These are phyloP conservation scores for Perithous albicinctus DNA, from an alignment of 2,888 invertebrate species.

Conservation along the genomic window DNA sequence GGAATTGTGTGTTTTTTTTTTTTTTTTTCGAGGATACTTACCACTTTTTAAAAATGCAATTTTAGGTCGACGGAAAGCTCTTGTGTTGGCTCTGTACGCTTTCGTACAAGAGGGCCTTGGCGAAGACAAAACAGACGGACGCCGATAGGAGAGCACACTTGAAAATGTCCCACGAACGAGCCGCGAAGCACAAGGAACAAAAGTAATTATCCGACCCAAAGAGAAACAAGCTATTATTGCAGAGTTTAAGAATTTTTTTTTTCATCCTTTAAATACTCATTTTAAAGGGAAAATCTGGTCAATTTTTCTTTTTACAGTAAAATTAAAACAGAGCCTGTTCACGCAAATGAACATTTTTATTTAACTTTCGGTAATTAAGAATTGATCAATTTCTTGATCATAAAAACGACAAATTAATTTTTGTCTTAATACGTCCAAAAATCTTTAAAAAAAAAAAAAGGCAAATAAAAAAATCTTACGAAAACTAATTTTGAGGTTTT, in stretches of 20 bases:
- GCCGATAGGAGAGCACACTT: slow-evolving; percentile 88
- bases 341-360: not conserved
- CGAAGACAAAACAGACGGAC: slow-evolving; percentile 95
- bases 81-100: slow-evolving; percentile 98
- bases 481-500: too few species aligned
- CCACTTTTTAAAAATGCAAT: too few species aligned
- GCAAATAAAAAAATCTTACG: too few species aligned
- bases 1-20: not conserved
- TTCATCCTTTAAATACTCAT: too few species aligned
- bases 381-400: not conserved
- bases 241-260: not conserved
- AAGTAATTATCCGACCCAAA: slow-evolving; percentile 83
- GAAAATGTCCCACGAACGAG: slow-evolving; percentile 86
- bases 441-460: too few species aligned
- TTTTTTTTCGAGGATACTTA: too few species aligned
- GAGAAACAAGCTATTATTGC: not conserved
- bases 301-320: too few species aligned
- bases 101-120: slow-evolving; percentile 95
- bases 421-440: not conserved
- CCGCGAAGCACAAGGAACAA: slow-evolving; percentile 86
- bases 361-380: too few species aligned
- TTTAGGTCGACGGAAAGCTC: slow-evolving; percentile 96
- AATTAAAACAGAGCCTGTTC: too few species aligned
- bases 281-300: too few species aligned
- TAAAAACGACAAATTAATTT: not conserved